Evolutionary conservation across 2,113 vertebrate species (phyloP).

Genomic region (Spheniscus mendiculus): DNA sequence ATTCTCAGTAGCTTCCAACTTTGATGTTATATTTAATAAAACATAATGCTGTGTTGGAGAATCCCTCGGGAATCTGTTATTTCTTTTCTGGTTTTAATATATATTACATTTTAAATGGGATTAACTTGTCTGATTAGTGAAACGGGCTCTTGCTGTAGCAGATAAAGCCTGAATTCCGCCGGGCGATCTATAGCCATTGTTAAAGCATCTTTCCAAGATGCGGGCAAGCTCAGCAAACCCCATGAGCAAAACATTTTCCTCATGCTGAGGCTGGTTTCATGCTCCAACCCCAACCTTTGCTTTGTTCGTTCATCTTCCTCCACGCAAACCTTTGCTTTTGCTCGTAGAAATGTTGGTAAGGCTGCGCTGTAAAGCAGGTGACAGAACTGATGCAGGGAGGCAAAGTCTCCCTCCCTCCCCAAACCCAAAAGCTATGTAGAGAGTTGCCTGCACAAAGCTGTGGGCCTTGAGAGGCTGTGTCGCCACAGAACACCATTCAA

Average conservation of each 20-base stretch:
- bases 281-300: neutral
- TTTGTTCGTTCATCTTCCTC: neutral
- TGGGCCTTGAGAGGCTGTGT: neutral
- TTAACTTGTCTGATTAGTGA: constrained; percentile 77
- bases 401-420: neutral
- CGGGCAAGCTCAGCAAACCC: neutral
- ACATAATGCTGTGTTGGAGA: constrained; percentile 25
- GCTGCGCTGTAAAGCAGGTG: neutral
- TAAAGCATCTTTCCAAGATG: neutral
- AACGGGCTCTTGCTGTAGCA: constrained; percentile 43
- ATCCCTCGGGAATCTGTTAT: constrained; percentile 60
- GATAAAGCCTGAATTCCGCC: constrained; percentile 61
- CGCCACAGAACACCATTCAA: neutral
- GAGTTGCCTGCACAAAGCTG: neutral
- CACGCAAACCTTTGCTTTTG: neutral
- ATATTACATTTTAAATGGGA: constrained; percentile 71
- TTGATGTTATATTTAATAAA: constrained; percentile 71
- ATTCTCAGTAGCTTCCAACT: constrained; percentile 54
- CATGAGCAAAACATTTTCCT: neutral
- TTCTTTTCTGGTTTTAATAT: constrained; percentile 59
- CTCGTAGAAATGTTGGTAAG: neutral
- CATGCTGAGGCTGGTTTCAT: neutral
- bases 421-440: neutral
- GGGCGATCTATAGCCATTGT: neutral
- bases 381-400: neutral